Evolutionary conservation across 2,113 vertebrate species (phyloP), one percentile per base, ranked within the genome.

Genomic region (Corythornis vintsioides): DNA sequence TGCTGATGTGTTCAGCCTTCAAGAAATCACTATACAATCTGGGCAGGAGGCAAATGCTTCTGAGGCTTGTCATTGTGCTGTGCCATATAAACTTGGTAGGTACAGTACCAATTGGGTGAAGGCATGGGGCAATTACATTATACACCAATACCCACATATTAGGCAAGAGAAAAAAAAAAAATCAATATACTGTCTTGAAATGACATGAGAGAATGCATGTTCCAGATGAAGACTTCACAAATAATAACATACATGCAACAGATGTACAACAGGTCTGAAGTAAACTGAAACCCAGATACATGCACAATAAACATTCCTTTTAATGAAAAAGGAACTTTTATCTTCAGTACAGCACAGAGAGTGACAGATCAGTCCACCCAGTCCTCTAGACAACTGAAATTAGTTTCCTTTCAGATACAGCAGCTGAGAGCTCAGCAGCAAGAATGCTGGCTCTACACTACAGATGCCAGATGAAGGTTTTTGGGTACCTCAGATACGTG

Each of bases 21-120:
- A 65, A 33, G 3, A 63, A 72, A 59, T 6, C 26, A 15, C 43
- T 66, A 38, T 18, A 65, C 59, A 66, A 20, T 29, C 17, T 16
- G 10, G 19, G 31, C 8, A n/a, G 14, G 9, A 80, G 4, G 2
- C n/a, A 76, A 45, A 24, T 52, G 69, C 33, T 83, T 72, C 45
- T 61, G 63, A 73, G 28, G 15, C 11, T 14, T 24, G 22, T 42
- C 42, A 33, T 24, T 59, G 61, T 10, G 21, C 6, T 55, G 50
- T 59, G 33, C 47, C 9, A 25, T 28, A n/a, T 17, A 66, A 61
- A 65, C 1, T 3, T 73, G 17, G 11, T 60, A 56, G 38, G 76
- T 43, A 20, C 1, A 24, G 20, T 33, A 57, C 7, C 4, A 63
- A 40, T 3, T 57, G 0, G 0, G 74, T 19, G 26, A 57, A 86